Evolutionary conservation across 2,888 invertebrate genomes (phyloP).

Genomic region (Smittia sp.): DNA sequence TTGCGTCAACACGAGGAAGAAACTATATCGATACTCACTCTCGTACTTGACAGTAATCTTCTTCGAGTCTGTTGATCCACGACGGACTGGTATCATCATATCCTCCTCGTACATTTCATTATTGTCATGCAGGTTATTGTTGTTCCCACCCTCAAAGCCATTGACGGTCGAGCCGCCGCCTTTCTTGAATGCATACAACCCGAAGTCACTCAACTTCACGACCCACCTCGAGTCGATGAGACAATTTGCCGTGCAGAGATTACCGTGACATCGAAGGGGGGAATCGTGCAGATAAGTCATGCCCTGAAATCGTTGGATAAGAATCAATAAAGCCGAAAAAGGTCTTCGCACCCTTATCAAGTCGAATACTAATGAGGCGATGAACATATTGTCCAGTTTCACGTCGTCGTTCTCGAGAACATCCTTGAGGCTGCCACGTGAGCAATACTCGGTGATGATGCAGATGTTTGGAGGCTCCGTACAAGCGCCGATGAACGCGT

Average conservation of each 20-base stretch:
- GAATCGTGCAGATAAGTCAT: constrained; percentile 90
- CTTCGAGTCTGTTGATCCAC: constrained; percentile 33
- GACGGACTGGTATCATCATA: constrained; percentile 29
- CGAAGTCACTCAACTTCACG: constrained; percentile 88
- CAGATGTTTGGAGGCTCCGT: constrained; percentile 88
- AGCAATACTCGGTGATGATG: constrained; percentile 85
- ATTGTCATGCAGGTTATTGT: constrained; percentile 28
- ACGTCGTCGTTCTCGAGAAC: constrained; percentile 93
- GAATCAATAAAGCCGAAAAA: background rate
- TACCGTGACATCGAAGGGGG: constrained; percentile 81
- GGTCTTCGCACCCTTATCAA: constrained; percentile 76
- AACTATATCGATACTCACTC: constrained; percentile 54
- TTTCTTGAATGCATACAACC: constrained; percentile 79
- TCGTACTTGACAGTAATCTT: constrained; percentile 55
- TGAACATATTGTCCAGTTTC: constrained; percentile 93
- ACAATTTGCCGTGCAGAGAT: constrained; percentile 86
- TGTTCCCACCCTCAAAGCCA: constrained; percentile 50
- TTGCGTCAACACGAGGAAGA: background rate
- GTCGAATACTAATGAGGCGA: constrained; percentile 91
- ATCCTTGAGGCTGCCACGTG: constrained; percentile 88
- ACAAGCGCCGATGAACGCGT: constrained; percentile 88
- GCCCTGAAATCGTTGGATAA: constrained; percentile 60
- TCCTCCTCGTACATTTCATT: constrained; percentile 19
- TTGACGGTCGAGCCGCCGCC: constrained; percentile 50
- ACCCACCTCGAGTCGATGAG: constrained; percentile 94